A percentile compares a stretch with the other conserved stretches of the same genome.
Conservation (phyloP, 1,140 invertebrate genomes). For the Dreissena rostriformis region DNA sequence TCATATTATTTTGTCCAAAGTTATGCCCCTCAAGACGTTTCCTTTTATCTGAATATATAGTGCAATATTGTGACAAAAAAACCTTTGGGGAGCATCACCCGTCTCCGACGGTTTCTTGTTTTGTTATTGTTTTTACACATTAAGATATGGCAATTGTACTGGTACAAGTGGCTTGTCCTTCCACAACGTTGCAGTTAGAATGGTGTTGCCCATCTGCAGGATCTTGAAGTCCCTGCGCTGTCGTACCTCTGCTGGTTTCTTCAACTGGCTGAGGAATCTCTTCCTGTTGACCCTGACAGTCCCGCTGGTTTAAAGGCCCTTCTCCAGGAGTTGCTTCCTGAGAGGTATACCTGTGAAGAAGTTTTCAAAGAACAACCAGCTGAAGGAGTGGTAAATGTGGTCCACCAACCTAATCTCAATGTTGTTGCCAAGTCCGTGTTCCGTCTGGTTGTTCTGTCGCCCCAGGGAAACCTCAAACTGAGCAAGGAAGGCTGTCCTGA, state of each 20-base stretch:
- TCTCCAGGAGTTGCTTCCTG: slow-evolving; percentile 2
- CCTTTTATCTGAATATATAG: no score
- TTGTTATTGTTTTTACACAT: no score
- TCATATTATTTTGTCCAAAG: no score
- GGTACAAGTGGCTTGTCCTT: slow-evolving; percentile 48
- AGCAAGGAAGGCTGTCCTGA: slow-evolving; percentile 48
- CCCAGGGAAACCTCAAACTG: slow-evolving; percentile 54
- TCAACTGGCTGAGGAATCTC: no score
- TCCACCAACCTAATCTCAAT: slow-evolving; percentile 17
- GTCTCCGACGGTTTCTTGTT: no score
- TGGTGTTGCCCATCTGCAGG: background rate
- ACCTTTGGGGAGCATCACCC: no score
- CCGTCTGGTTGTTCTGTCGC: background rate
- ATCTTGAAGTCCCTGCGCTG: background rate
- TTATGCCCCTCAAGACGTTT: no score
- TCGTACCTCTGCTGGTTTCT: slow-evolving; percentile 5
- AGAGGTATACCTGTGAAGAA: slow-evolving; percentile 45
- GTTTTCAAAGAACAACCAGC: slow-evolving; percentile 32
- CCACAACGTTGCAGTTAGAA: slow-evolving; percentile 39
- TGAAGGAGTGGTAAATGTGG: background rate
- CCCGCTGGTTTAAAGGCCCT: slow-evolving; percentile 35
- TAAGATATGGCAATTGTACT: no score
- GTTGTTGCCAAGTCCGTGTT: slow-evolving; percentile 37
- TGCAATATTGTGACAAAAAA: no score
- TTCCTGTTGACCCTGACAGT: slow-evolving; percentile 35